A percentile compares a stretch with the other conserved stretches of the same genome.
These are phyloP conservation scores for Folsomia manolachei DNA, from an alignment of 2,888 invertebrate genomes.

Conservation along the genomic window DNA sequence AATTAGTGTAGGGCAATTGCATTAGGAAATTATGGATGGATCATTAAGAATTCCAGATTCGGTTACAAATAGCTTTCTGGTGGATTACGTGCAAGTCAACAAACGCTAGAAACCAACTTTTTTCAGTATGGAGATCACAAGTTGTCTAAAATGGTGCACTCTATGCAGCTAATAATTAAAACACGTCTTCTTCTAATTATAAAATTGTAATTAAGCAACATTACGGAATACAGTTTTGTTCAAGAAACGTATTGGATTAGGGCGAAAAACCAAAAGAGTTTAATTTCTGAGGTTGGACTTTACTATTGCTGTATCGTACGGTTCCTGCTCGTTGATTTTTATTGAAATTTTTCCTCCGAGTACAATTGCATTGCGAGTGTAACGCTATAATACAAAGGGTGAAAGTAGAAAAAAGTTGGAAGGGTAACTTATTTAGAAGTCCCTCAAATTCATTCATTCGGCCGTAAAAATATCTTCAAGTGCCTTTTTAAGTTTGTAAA, in stretches of 20 bases:
- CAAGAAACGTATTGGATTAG: too few relatives aligned
- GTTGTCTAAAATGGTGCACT: background rate
- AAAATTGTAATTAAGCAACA: background rate
- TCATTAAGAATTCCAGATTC: background rate
- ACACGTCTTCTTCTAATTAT: background rate
- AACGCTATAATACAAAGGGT: too few relatives aligned
- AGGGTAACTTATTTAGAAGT: too few relatives aligned
- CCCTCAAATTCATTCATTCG: too few relatives aligned
- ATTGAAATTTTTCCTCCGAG: conserved; percentile 21
- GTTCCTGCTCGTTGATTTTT: conserved; percentile 24
- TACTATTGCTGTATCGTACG: background rate
- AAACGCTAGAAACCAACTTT: too few relatives aligned
- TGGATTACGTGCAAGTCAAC: too few relatives aligned
- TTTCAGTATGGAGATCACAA: background rate
- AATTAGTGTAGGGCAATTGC: background rate
- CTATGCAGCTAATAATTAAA: background rate
- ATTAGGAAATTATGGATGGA: background rate
- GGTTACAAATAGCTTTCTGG: background rate
- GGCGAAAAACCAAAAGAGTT: too few relatives aligned
- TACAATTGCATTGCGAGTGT: background rate
- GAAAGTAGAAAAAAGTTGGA: too few relatives aligned
- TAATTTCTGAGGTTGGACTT: too few relatives aligned
- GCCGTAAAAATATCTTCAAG: too few relatives aligned
- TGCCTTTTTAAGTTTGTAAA: too few relatives aligned
- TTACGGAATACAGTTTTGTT: too few relatives aligned